These are phyloP conservation scores for Crematogaster levior DNA, from an alignment of 2,888 invertebrate genomes.

Conservation along the genomic window DNA sequence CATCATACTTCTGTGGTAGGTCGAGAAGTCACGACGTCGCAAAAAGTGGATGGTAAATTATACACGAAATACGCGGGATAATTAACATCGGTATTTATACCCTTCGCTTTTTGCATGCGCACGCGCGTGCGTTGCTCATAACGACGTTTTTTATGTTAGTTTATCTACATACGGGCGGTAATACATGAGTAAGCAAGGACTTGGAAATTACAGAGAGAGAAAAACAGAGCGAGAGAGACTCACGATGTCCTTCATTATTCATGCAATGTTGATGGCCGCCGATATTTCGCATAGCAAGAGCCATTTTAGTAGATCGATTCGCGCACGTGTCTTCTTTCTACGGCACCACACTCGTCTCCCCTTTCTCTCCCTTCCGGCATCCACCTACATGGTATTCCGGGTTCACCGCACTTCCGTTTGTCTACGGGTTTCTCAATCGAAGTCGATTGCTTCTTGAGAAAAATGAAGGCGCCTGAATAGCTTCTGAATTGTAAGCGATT, in stretches of 20 bases:
- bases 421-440: slow-evolving; percentile 24
- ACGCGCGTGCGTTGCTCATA: not conserved
- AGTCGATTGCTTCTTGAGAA: slow-evolving; percentile 32
- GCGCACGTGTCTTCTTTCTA: slow-evolving; percentile 42
- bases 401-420: slow-evolving; percentile 44
- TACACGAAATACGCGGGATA: slow-evolving; percentile 32
- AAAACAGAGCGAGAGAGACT: not conserved
- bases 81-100: slow-evolving; percentile 20
- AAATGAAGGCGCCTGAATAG: slow-evolving; percentile 21
- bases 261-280: slow-evolving; percentile 54
- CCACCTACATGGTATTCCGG: not conserved
- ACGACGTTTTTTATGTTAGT: slow-evolving; percentile 8
- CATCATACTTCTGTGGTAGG: not conserved
- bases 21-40: slow-evolving; percentile 19
- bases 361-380: not conserved
- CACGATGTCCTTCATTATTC: slow-evolving; percentile 43
- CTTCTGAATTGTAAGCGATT: slow-evolving; percentile 14
- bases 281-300: slow-evolving; percentile 35
- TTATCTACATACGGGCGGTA: not conserved
- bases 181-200: slow-evolving; percentile 19
- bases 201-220: not conserved
- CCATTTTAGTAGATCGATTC: slow-evolving; percentile 50
- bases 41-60: slow-evolving; percentile 46
- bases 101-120: not conserved
- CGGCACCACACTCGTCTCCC: not conserved